phyloP scores from a whole-genome alignment of 2,113 vertebrate species.

The Acanthisitta chloris region DNA sequence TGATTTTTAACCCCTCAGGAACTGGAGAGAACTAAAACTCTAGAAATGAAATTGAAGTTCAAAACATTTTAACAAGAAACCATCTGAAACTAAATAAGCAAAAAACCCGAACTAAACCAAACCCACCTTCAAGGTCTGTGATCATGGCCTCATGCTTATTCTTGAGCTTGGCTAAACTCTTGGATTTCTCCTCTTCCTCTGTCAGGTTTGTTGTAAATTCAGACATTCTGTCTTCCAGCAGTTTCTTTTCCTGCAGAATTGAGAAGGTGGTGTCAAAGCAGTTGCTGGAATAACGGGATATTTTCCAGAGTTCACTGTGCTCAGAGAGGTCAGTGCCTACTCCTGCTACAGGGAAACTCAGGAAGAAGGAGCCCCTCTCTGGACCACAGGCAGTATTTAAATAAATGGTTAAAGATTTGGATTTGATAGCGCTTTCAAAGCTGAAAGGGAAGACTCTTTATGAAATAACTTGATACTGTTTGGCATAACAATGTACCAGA shows the following conservation, averaged over 20 bases:
- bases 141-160: constrained; percentile 98
- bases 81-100: neutral
- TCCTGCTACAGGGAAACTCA: neutral
- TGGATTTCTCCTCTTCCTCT: constrained; percentile 98
- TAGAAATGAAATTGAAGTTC: neutral
- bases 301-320: neutral
- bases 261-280: neutral
- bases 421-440: neutral
- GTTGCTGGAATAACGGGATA: neutral
- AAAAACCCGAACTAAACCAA: neutral
- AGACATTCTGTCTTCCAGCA: constrained; percentile 90
- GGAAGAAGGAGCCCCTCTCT: neutral
- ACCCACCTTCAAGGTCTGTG: constrained; percentile 92
- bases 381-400: neutral
- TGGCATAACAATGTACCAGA: neutral
- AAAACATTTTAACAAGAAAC: neutral
- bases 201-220: constrained; percentile 95
- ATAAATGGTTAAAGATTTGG: neutral
- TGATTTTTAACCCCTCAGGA: constrained; percentile 61
- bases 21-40: neutral
- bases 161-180: constrained; percentile 97
- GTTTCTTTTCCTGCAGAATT: constrained; percentile 88
- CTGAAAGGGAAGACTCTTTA: neutral
- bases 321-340: neutral
- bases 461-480: neutral